A percentile compares a stretch with the other conserved stretches of the same genome.
Conservation (phyloP, 37 sponge, comb jelly and placozoan species). For the Bolinopsis microptera region DNA sequence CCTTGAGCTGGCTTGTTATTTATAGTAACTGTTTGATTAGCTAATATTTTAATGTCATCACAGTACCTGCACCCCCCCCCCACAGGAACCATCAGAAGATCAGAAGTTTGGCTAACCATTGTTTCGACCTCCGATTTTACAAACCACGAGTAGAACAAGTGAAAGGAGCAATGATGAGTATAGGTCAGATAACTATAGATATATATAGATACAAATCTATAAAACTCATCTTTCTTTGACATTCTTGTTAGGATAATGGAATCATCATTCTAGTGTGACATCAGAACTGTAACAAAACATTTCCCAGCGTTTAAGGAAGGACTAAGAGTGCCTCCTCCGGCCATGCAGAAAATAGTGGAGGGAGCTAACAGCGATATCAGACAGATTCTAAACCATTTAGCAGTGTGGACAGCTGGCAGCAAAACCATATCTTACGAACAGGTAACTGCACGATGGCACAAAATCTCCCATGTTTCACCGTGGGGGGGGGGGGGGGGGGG, state of each 20-base stretch:
- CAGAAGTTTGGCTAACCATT: slow-evolving; percentile 89
- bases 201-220: too few species aligned
- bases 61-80: too few species aligned
- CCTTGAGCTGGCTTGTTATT: too few species aligned
- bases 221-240: too few species aligned
- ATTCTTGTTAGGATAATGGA: too few species aligned
- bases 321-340: slow-evolving; percentile 81
- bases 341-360: slow-evolving; percentile 77
- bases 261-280: too few species aligned
- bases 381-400: slow-evolving; percentile 85
- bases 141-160: slow-evolving; percentile 88
- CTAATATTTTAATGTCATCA: too few species aligned
- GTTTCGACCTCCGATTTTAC: slow-evolving; percentile 85
- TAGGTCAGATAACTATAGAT: slow-evolving; percentile 51
- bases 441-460: too few species aligned
- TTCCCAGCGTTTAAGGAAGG: slow-evolving; percentile 78
- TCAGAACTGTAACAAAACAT: too few species aligned
- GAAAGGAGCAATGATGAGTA: slow-evolving; percentile 88
- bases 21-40: too few species aligned
- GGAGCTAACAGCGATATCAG: slow-evolving; percentile 67
- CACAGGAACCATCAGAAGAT: slow-evolving; percentile 77
- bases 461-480: too few species aligned
- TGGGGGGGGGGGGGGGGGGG: too few species aligned
- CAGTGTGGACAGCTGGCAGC: slow-evolving; percentile 78
- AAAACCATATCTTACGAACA: slow-evolving; percentile 70